These are phyloP conservation scores for Chitala chitala DNA, from an alignment of 2,113 vertebrate genomes.

Conservation along the genomic window DNA sequence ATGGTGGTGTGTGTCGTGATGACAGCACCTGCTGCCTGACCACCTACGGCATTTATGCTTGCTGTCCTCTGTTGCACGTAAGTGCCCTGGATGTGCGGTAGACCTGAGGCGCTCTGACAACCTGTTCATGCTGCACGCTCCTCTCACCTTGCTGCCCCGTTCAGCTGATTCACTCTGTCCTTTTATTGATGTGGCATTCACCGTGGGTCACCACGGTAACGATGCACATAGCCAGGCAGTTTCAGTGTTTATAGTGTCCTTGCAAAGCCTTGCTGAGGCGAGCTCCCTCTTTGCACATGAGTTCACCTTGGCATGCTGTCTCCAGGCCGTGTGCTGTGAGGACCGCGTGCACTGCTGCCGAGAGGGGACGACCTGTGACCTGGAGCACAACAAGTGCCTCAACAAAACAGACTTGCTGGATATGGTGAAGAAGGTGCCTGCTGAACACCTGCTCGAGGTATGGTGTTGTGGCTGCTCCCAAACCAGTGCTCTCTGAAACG, in stretches of 20 bases:
- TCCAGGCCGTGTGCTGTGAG: slow-evolving; percentile 63
- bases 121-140: neutral
- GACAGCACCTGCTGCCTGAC: slow-evolving; percentile 67
- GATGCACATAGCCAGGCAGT: too few species aligned
- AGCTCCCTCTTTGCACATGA: neutral
- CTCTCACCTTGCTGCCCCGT: neutral
- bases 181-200: too few species aligned
- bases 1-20: slow-evolving; percentile 49
- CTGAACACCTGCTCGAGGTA: slow-evolving; percentile 45
- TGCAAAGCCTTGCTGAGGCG: neutral
- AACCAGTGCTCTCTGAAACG: neutral
- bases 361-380: slow-evolving; percentile 39
- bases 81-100: neutral
- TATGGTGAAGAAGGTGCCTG: slow-evolving; percentile 37
- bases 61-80: slow-evolving; percentile 59
- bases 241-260: neutral
- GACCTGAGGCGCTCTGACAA: neutral
- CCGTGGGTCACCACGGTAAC: too few species aligned
- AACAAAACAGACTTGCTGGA: slow-evolving; percentile 45
- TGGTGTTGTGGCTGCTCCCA: neutral
- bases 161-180: too few species aligned
- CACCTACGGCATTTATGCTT: slow-evolving; percentile 44
- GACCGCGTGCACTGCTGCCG: slow-evolving; percentile 64
- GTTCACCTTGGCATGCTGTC: neutral
- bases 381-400: slow-evolving; percentile 37